Evolutionary conservation across 1,140 invertebrate species (phyloP), one percentile per base, ranked within the genome.

Genomic region (Zaprionus nigranus): DNA sequence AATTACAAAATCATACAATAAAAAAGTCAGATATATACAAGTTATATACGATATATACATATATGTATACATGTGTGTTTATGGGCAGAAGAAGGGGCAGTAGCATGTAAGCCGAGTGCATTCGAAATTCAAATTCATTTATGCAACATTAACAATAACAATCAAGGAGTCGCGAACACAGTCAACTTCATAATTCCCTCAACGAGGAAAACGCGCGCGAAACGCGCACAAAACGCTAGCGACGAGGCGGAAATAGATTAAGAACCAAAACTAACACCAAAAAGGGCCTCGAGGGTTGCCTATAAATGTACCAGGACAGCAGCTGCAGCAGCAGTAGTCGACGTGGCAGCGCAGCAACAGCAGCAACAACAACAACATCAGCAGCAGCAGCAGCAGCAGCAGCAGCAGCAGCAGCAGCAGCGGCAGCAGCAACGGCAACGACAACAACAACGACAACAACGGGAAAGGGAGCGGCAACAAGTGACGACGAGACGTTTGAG

Each of bases 231-330:
- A 58, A 72, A 59, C 69, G 69, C 62, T 28, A 7, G 24, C 2
- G 20, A 63, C 57, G 43, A 57, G 28, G 34, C 11, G 30, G 4
- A 20, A 36, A 49, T 12, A 58, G 13, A 43, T 43, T 13, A 26
- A 26, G 46, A 36, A 65, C 17, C 36, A 64, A 30, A 46, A 46
- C 40, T 46, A 46, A 6, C 3, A 17, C 40, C n/a, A 46, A 58
- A 59, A 70, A 69, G 40, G 60, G 66, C 57, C 70, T 69, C 67
- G 24, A 88, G 66, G 74, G 79, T 83, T 84, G 85, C 85, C 66
- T 91, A 90, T 92, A 92, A 92, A 92, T 92, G 91, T 92, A 92
- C 91, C 91, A 92, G 78, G 87, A 92, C 84, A 92, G 77, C 81
- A 82, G 84, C 91, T 92, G 91, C 91, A 90, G 80, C 79, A 92